Percentiles rank a stretch among this genome's conserved stretches.
phyloP scores from a whole-genome alignment of 2,888 invertebrate genomes.

The Matsumyia berberina region DNA sequence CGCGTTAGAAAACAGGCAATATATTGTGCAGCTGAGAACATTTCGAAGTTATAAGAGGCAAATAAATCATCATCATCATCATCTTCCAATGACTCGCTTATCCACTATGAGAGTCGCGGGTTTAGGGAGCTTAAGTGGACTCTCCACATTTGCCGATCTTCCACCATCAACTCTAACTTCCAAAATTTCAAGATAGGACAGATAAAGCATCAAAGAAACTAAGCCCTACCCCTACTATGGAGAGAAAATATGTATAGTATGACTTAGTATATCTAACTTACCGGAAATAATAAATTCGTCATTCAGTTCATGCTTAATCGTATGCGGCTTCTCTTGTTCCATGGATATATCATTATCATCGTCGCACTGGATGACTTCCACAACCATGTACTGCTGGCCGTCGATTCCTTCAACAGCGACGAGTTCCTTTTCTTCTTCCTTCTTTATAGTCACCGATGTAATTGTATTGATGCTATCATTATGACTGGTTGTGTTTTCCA shows the following conservation, averaged over 20 bases:
- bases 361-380: constrained; percentile 93
- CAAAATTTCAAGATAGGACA: too few species aligned
- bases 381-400: constrained; percentile 94
- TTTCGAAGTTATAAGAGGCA: too few species aligned
- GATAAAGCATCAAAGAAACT: too few species aligned
- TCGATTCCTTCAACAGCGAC: constrained; percentile 89
- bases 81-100: too few species aligned
- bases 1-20: too few species aligned
- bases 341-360: constrained; percentile 86
- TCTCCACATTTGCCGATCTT: too few species aligned
- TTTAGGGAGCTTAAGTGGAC: too few species aligned
- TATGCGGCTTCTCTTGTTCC: constrained; percentile 5
- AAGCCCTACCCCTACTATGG: too few species aligned
- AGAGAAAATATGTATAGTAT: constrained; percentile 80
- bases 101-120: too few species aligned
- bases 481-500: constrained; percentile 9
- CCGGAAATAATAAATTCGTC: constrained; percentile 66
- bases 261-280: constrained; percentile 32
- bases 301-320: constrained; percentile 58
- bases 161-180: too few species aligned
- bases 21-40: too few species aligned
- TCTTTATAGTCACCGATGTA: constrained; percentile 82
- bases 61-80: too few species aligned
- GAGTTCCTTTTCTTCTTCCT: constrained; percentile 85
- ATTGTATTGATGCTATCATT: not conserved